Base-by-base conservation (phyloP, 2,113 vertebrate genomes). In the Delphinapterus leucas region DNA sequence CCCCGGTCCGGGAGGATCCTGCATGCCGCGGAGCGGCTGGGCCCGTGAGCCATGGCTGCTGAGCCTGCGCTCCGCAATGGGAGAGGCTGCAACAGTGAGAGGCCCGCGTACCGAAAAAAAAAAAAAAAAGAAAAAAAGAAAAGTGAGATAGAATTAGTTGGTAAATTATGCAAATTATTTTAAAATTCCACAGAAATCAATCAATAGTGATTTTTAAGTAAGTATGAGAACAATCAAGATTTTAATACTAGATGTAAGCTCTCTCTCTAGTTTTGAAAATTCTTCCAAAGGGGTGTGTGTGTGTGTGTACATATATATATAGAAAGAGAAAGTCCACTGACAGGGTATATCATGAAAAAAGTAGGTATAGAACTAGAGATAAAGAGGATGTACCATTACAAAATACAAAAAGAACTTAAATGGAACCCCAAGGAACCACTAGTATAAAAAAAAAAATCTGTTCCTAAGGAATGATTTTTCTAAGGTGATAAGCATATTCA, bases 351-450 rank as follows among this genome's bases (percentile, higher is more conserved):
- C 25, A 38, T 85, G 38, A 77, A 76, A 92, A 88, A 76, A 49
- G 28, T 76, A 28, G 31, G 41, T 49, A 73, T 1, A n/a, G 3
- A 85, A 91, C 23, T 65, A 71, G 47, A 60, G 26, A 71, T 84
- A 77, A 93, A 93, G 49, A 20, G 20, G 74, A 67, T 33, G 15
- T 28, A 12, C 2, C 58, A 77, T 85, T 95, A 58, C 11, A 89
- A 87, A 93, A 58, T 67, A 95, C 26, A 93, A 58, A 28, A 84
- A 96, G 33, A 65, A 6, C 18, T 70, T 95, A 92, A 96, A 93
- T 76, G 90, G 70, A 94, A 82, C 41, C 13, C 58, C 53, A 81
- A 93, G 33, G 41, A 87, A 81, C 4, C 26, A 97, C 25, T 23
- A 86, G 38, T 6, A 8, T 76, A 84, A 89, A 96, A 60, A 12